Percentiles rank a stretch among this genome's conserved stretches.
Evolutionary conservation across 2,797 vertebrate genomes (phyloP).

Genomic region (Rhinophrynus dorsalis): DNA sequence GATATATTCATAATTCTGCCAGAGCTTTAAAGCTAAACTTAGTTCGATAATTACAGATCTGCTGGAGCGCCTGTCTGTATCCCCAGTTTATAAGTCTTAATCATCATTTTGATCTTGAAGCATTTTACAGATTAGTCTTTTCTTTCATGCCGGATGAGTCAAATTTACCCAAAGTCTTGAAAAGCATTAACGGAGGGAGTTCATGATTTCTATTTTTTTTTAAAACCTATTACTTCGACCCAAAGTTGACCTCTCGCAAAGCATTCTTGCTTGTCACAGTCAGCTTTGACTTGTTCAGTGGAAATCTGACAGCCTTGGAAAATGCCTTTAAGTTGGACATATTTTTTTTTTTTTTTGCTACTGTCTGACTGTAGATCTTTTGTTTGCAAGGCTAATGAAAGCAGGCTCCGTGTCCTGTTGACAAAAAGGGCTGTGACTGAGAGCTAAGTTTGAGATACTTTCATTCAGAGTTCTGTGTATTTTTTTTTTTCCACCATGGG

Average conservation of each 20-base stretch:
- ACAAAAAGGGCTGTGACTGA: constrained; percentile 56
- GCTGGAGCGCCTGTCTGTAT: constrained; percentile 52
- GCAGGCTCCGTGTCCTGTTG: constrained; percentile 54
- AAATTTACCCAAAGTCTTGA: constrained; percentile 49
- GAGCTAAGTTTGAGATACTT: constrained; percentile 15
- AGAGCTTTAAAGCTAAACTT: constrained; percentile 4
- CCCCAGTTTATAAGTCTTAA: constrained; percentile 58
- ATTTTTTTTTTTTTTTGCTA: constrained; percentile 38
- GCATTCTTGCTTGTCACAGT: constrained; percentile 47
- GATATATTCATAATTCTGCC: constrained; percentile 5
- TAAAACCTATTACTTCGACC: constrained; percentile 48
- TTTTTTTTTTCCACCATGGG: not conserved
- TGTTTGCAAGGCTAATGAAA: constrained; percentile 54
- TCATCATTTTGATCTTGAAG: constrained; percentile 62
- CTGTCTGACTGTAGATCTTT: constrained; percentile 46
- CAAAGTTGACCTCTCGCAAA: constrained; percentile 51
- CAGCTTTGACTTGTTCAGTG: constrained; percentile 53
- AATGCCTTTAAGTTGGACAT: constrained; percentile 31
- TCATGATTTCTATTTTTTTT: no score
- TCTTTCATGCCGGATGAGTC: constrained; percentile 60
- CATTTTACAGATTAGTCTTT: constrained; percentile 58
- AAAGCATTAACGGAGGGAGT: constrained; percentile 48
- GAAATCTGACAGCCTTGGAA: constrained; percentile 53
- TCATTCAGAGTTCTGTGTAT: constrained; percentile 13
- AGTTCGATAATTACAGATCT: constrained; percentile 53